These are phyloP conservation scores for Neosalanx taihuensis DNA, from an alignment of 2,797 vertebrate genomes.

Conservation along the genomic window DNA sequence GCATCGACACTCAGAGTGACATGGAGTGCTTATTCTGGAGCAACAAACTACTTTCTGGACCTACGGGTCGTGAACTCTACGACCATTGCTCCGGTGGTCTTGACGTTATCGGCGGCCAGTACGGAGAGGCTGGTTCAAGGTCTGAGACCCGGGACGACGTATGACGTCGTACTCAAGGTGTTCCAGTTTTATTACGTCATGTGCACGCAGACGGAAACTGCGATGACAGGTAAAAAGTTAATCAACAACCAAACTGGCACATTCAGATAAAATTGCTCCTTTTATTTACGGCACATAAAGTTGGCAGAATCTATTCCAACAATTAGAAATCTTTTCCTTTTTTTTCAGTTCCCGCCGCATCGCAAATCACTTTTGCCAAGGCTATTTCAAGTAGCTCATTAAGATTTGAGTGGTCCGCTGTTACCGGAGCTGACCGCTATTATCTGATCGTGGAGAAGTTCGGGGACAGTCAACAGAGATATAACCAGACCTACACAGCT, in stretches of 20 bases:
- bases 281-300: background rate
- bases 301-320: background rate
- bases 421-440: slow-evolving; percentile 63
- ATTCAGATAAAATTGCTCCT: background rate
- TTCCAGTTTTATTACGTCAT: slow-evolving; percentile 31
- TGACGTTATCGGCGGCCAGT: slow-evolving; percentile 14
- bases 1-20: slow-evolving; percentile 64
- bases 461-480: background rate
- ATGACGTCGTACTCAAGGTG: slow-evolving; percentile 68
- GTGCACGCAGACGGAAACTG: slow-evolving; percentile 37
- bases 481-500: slow-evolving; percentile 54
- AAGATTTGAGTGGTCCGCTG: slow-evolving; percentile 66
- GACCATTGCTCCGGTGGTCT: slow-evolving; percentile 54
- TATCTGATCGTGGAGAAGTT: slow-evolving; percentile 53
- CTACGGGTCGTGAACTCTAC: slow-evolving; percentile 61
- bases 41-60: slow-evolving; percentile 61
- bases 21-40: slow-evolving; percentile 56
- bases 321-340: background rate
- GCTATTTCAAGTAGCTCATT: slow-evolving; percentile 72
- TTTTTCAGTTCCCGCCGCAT: slow-evolving; percentile 65
- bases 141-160: slow-evolving; percentile 63
- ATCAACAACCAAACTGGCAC: background rate
- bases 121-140: slow-evolving; percentile 64
- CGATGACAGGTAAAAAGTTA: slow-evolving; percentile 67
- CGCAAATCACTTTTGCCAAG: slow-evolving; percentile 62